Percentiles rank a stretch among this genome's conserved stretches.
These are phyloP conservation scores for Drosophila peninsularis DNA, from an alignment of 2,888 invertebrate species.

Conservation along the genomic window DNA sequence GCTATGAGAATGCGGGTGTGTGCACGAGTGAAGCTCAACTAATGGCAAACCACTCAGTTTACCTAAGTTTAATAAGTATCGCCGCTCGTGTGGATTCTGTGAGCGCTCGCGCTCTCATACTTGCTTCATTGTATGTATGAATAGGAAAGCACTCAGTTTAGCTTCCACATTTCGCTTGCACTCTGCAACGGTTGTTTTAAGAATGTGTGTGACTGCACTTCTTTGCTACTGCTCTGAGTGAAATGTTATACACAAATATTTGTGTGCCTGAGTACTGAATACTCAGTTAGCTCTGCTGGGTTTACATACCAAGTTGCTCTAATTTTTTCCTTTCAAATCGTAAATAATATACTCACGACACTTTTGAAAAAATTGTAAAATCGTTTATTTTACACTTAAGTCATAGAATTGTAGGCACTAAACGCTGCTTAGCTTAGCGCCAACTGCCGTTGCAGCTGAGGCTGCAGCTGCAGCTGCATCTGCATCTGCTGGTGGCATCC, in stretches of 20 bases:
- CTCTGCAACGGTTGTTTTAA: background rate
- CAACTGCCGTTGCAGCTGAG: conserved; percentile 31
- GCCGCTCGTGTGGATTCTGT: background rate
- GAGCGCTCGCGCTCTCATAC: background rate
- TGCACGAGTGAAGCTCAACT: background rate
- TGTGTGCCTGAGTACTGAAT: no score
- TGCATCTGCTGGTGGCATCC: conserved; percentile 18
- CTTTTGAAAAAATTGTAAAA: conserved; percentile 70
- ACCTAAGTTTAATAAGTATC: background rate
- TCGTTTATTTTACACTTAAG: conserved; percentile 76
- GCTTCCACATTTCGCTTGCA: background rate
- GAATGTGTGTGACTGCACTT: no score
- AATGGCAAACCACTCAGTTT: background rate
- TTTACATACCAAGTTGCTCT: background rate
- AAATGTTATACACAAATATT: background rate
- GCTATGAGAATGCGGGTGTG: background rate
- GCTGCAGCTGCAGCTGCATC: background rate
- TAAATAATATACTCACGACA: background rate
- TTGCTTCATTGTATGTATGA: background rate
- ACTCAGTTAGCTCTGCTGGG: no score
- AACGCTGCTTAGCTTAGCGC: conserved; percentile 57
- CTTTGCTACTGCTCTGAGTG: background rate
- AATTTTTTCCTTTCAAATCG: background rate
- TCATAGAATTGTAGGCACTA: conserved; percentile 67
- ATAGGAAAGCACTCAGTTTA: background rate